phyloP scores from a whole-genome alignment of 2,113 vertebrate genomes.

The Sebastes fasciatus region DNA sequence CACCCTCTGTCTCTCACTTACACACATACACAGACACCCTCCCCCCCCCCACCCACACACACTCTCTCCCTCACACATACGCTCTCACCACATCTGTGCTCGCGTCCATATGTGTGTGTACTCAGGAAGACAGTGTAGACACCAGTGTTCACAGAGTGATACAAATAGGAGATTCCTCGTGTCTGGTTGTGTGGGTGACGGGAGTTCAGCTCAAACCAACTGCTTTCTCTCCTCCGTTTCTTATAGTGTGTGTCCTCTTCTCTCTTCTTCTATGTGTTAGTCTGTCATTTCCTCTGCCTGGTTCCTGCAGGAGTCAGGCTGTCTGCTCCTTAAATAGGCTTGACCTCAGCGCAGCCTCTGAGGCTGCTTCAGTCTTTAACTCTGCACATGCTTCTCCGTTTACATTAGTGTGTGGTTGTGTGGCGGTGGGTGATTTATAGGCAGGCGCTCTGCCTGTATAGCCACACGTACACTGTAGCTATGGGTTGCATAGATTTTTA shows the following conservation, averaged over 20 bases:
- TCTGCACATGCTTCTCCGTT: constrained; percentile 70
- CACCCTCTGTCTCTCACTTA: constrained; percentile 18
- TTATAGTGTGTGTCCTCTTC: constrained; percentile 22
- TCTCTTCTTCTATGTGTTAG: constrained; percentile 49
- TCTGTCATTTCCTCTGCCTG: constrained; percentile 72
- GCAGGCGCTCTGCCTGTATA: constrained; percentile 26
- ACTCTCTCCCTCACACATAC: neutral
- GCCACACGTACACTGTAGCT: constrained; percentile 19
- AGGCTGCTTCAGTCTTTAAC: constrained; percentile 72
- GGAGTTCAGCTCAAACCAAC: constrained; percentile 44
- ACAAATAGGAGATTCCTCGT: constrained; percentile 41
- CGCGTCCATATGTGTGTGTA: constrained; percentile 17
- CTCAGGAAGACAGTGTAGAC: constrained; percentile 14
- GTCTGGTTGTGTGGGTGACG: constrained; percentile 27
- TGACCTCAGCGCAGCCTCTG: constrained; percentile 76
- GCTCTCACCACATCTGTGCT: constrained; percentile 25
- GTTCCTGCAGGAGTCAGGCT: constrained; percentile 76
- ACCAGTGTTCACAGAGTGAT: constrained; percentile 20
- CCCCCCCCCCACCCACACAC: constrained; percentile 1
- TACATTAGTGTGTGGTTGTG: constrained; percentile 63
- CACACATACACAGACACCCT: constrained; percentile 14
- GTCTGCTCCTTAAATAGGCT: constrained; percentile 81
- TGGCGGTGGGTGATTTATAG: constrained; percentile 51
- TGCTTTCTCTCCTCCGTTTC: constrained; percentile 18
- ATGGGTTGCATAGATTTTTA: neutral